Evolutionary conservation across 2,888 invertebrate species (phyloP).

Genomic region (Patella caerulea): DNA sequence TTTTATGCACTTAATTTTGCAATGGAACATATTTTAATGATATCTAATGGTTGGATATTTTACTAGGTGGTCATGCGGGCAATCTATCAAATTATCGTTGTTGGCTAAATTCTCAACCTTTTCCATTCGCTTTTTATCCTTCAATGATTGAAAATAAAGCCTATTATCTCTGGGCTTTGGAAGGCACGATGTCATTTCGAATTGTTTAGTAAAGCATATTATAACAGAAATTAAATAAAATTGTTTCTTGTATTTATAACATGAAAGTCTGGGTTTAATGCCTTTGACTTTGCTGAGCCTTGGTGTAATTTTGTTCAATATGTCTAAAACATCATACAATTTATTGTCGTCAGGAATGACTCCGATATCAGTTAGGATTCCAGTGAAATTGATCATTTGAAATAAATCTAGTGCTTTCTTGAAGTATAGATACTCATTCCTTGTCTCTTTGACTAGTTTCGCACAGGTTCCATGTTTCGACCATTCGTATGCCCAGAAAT

Average conservation of each 20-base stretch:
- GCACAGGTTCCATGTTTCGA: conserved; percentile 5
- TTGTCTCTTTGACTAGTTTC: not conserved
- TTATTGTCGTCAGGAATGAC: not conserved
- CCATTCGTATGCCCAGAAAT: not conserved
- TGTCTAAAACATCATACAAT: not conserved
- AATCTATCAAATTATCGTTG: not conserved
- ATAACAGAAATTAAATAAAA: not conserved
- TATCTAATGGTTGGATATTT: not conserved
- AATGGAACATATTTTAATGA: too few relatives aligned
- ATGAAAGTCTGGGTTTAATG: not conserved
- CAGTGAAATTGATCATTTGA: not conserved
- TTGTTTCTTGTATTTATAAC: not conserved
- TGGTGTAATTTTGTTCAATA: not conserved
- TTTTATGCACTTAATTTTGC: too few relatives aligned
- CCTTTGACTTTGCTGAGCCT: not conserved
- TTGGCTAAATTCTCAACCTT: not conserved
- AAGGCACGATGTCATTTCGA: not conserved
- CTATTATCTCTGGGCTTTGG: not conserved
- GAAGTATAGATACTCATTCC: not conserved
- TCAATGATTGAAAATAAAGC: not conserved
- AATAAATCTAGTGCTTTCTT: not conserved
- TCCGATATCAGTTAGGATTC: not conserved
- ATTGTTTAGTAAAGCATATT: not conserved
- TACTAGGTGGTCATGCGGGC: not conserved
- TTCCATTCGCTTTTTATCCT: not conserved